Evolutionary conservation across 2,888 invertebrate genomes (phyloP), one percentile per base, ranked within the genome.

Genomic region (Perizoma affinitatum): DNA sequence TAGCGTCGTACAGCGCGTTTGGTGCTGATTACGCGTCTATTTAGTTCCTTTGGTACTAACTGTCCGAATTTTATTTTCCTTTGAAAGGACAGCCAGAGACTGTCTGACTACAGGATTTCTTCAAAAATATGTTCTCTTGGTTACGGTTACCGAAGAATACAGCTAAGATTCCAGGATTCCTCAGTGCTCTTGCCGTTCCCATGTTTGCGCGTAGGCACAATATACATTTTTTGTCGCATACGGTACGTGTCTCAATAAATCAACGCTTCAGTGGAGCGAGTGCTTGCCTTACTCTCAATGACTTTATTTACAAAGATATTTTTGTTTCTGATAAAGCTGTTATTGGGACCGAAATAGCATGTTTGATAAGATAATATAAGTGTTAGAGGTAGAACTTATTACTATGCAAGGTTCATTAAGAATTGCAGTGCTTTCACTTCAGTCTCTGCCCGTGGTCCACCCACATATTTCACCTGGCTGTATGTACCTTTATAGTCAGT

Each of bases 261-360:
- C 22, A 38, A 41, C n/a, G 6, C n/a, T 42, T 57, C 11, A 45
- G 41, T 41, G n/a, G 8, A 50, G 22, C 50, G 45, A 7, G 6
- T 9, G 45, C 22, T 3, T 22, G 35, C 51, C 44, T 57, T 34
- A n/a, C 34, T 42, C 4, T 43, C 33, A 38, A 34, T 51, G 10
- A 43, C 11, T 10, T 43, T 35, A 9, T 54, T 5, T 5, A 48
- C 49, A 33, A 45, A 59, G 41, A 54, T 50, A 54, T 41, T 61
- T 44, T 51, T 34, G 40, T 55, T 60, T 22, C 47, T 52, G 60
- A 52, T 61, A 61, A 60, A 55, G 33, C 10, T 58, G 57, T 57
- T 53, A 53, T 58, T 58, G 47, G 47, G 33, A 52, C 56, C 41
- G 44, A 61, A 61, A 61, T 61, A 61, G 44, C 9, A 36, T 10